Evolutionary conservation across 2,113 vertebrate genomes (phyloP).

Genomic region (Sporophila hypoxantha): DNA sequence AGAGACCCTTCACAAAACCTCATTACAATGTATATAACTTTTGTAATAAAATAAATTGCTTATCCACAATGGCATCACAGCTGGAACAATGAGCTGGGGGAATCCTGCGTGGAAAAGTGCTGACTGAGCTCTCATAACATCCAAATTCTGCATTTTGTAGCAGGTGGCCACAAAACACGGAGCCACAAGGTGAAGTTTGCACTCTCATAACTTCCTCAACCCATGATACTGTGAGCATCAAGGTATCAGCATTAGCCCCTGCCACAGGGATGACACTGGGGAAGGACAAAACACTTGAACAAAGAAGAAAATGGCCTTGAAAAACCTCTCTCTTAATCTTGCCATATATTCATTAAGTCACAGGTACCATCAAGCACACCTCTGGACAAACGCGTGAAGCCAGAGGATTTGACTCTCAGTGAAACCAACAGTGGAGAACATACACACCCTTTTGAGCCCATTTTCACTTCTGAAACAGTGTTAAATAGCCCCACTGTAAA

Average conservation of each 20-base stretch:
- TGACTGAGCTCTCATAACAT: background rate
- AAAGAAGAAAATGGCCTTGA: background rate
- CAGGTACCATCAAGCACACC: background rate
- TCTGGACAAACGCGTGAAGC: background rate
- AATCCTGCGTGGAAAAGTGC: background rate
- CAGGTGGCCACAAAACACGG: background rate
- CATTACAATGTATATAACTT: background rate
- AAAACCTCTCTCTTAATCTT: background rate
- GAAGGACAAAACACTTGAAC: background rate
- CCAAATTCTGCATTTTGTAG: background rate
- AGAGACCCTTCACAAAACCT: background rate
- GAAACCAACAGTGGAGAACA: background rate
- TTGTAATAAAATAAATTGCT: background rate
- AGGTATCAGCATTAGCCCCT: no score
- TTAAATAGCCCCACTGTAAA: background rate
- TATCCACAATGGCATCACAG: background rate
- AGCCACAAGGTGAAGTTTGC: background rate
- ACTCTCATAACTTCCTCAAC: background rate
- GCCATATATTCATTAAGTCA: background rate
- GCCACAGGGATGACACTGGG: accelerated
- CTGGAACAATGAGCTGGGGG: background rate
- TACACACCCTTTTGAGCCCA: background rate
- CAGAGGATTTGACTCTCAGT: background rate
- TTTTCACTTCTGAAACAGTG: background rate
- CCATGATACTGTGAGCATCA: background rate